Evolutionary conservation across 92 coral and sea anemone species (phyloP).

Genomic region (Parazoanthus atlanticus): DNA sequence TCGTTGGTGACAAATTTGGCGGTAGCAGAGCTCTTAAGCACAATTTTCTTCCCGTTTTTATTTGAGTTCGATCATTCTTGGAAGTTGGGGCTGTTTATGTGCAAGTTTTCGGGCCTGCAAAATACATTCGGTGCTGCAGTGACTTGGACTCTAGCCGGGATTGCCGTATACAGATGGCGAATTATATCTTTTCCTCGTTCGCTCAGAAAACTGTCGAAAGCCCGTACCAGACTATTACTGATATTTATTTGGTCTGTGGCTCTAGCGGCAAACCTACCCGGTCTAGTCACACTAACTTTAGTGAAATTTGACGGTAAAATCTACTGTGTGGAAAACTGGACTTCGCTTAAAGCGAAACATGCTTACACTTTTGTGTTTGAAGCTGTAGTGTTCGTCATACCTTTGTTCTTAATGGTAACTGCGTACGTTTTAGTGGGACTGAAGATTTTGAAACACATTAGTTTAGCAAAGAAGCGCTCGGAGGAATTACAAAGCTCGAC

Average conservation of each 20-base stretch:
- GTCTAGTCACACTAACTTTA: background rate
- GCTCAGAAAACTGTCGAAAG: background rate
- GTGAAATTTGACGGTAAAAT: background rate
- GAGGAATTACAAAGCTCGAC: background rate
- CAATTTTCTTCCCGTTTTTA: constrained; percentile 10
- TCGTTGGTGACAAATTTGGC: constrained; percentile 19
- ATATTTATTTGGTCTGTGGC: constrained; percentile 1
- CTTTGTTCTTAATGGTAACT: background rate
- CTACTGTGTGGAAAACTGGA: background rate
- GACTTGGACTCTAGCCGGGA: background rate
- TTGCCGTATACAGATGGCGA: constrained; percentile 11
- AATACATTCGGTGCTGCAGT: constrained; percentile 4
- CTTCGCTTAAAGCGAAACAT: background rate
- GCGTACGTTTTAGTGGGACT: constrained; percentile 14
- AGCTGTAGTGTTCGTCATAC: background rate
- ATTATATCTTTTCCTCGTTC: background rate
- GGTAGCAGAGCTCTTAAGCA: background rate
- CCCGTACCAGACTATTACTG: background rate
- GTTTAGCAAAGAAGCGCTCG: constrained; percentile 4
- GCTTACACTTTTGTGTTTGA: constrained; percentile 9
- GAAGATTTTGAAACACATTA: constrained; percentile 1
- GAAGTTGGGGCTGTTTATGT: constrained; percentile 15
- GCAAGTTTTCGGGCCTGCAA: constrained; percentile 12
- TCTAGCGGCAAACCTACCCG: background rate
- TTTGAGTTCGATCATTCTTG: constrained; percentile 1